These are phyloP conservation scores for Fratercula arctica DNA, from an alignment of 2,797 vertebrate genomes.

Conservation along the genomic window DNA sequence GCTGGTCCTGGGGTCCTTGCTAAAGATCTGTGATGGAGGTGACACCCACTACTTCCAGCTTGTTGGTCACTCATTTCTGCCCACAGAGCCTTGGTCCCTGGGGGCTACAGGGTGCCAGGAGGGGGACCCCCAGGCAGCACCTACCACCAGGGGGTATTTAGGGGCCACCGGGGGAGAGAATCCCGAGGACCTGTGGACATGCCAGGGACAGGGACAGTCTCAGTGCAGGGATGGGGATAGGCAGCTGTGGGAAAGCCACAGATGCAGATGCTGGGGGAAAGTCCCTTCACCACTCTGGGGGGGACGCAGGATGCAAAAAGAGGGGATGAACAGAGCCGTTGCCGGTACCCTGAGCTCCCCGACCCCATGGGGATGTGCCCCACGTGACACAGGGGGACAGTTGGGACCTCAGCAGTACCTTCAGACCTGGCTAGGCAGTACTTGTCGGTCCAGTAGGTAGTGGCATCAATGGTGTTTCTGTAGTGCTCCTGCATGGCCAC, in stretches of 20 bases:
- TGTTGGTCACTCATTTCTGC: accelerated
- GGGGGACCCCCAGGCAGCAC: neutral
- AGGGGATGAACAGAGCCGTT: neutral
- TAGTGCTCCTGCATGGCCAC: neutral
- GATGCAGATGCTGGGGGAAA: accelerated
- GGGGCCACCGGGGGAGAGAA: neutral
- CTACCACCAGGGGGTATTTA: neutral
- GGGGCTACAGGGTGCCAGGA: neutral
- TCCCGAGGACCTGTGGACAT: neutral
- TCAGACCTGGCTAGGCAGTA: constrained; percentile 50
- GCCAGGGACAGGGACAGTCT: neutral
- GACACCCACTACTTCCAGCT: neutral
- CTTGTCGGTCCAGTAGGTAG: constrained; percentile 31
- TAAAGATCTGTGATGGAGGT: neutral
- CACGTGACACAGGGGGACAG: neutral
- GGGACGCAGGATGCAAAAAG: neutral
- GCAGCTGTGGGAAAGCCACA: accelerated
- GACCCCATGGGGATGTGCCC: accelerated
- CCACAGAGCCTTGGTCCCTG: neutral
- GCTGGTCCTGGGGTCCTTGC: neutral
- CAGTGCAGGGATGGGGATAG: neutral
- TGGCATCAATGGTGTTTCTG: neutral
- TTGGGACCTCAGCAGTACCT: neutral
- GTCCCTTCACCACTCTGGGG: accelerated
- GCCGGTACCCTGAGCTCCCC: neutral